These are phyloP conservation scores for Ceratina australensis DNA, from an alignment of 1,140 invertebrate species.

Conservation along the genomic window DNA sequence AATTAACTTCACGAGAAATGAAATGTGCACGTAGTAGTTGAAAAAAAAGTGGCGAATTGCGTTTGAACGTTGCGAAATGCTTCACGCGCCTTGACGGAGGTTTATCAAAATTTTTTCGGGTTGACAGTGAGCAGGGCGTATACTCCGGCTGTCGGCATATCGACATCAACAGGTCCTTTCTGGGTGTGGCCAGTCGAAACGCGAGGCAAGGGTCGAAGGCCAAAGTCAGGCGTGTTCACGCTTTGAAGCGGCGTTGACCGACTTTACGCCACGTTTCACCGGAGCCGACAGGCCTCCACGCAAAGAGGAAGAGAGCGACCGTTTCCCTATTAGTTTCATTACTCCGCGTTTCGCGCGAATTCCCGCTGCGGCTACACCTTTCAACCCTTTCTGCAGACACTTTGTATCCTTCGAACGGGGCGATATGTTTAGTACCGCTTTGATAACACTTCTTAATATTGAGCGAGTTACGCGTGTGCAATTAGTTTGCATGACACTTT, in stretches of 20 bases:
- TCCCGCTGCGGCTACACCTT: background rate
- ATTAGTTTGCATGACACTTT: constrained; percentile 16
- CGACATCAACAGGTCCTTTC: constrained; percentile 52
- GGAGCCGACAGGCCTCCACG: background rate
- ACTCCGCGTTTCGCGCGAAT: constrained; percentile 43
- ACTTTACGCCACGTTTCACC: constrained; percentile 56
- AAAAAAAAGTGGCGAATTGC: too few species aligned
- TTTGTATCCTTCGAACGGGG: constrained; percentile 11
- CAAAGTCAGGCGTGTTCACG: constrained; percentile 49
- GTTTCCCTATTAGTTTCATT: constrained; percentile 56
- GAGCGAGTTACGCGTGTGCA: constrained; percentile 5
- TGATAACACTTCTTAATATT: background rate
- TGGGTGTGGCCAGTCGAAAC: constrained; percentile 50
- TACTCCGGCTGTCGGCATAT: constrained; percentile 25
- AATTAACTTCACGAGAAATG: too few species aligned
- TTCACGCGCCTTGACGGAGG: too few species aligned
- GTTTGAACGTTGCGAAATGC: too few species aligned
- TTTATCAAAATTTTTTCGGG: constrained; percentile 3
- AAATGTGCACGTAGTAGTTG: too few species aligned
- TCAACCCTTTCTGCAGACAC: constrained; percentile 1
- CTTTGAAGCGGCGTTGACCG: constrained; percentile 56
- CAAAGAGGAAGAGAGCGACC: background rate
- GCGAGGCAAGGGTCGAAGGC: constrained; percentile 25
- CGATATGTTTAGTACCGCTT: constrained; percentile 3
- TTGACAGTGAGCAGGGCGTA: background rate